phyloP scores from a whole-genome alignment of 2,797 vertebrate species.

The Pelobates cultripes region DNA sequence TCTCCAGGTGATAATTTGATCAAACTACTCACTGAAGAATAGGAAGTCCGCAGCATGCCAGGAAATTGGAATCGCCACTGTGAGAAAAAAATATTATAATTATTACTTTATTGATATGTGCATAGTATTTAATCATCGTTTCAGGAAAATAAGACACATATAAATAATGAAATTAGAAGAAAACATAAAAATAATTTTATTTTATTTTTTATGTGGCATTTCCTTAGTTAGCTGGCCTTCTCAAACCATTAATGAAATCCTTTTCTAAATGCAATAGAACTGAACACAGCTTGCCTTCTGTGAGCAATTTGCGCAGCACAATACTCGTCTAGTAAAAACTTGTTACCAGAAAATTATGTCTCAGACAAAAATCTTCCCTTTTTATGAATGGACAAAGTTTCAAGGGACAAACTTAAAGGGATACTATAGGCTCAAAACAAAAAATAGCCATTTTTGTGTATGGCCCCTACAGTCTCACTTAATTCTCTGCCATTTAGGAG shows the following conservation, averaged over 20 bases:
- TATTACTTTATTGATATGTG: conserved; percentile 18
- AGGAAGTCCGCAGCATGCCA: conserved; percentile 18
- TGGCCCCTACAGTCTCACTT: too few relatives aligned
- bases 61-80: conserved; percentile 29
- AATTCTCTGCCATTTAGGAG: too few relatives aligned
- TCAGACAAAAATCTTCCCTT: background rate
- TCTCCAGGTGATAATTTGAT: conserved; percentile 36
- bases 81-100: background rate
- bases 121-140: background rate
- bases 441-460: background rate
- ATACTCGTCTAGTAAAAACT: background rate
- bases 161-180: background rate
- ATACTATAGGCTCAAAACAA: background rate
- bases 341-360: conserved; percentile 9
- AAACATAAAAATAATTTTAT: background rate
- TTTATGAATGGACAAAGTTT: background rate
- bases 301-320: background rate
- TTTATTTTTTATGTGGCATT: background rate
- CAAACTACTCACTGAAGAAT: conserved; percentile 22
- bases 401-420: background rate
- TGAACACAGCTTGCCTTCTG: conserved; percentile 14
- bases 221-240: background rate
- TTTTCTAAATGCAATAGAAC: conserved; percentile 3
- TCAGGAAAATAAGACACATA: background rate
- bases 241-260: background rate